Percentiles rank a stretch among this genome's conserved stretches.
These are phyloP conservation scores for Morus bassanus DNA, from an alignment of 2,797 vertebrate genomes.

Conservation along the genomic window DNA sequence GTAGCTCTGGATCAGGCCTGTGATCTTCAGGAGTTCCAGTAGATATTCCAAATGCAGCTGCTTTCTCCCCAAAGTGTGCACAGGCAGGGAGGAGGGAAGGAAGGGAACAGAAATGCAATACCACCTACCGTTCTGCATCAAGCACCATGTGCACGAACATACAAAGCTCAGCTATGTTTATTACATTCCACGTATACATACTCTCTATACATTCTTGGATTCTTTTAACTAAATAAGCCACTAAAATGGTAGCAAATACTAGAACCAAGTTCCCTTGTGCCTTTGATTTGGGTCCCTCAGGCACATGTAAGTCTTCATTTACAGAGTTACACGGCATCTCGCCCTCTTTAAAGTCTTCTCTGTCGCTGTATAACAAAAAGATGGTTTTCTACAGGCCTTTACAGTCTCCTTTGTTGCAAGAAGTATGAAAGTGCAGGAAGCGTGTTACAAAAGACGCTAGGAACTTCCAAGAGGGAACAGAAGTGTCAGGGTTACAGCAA, in stretches of 20 bases:
- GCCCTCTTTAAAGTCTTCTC: neutral
- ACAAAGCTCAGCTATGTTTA: neutral
- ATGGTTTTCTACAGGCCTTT: neutral
- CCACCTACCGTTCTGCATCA: neutral
- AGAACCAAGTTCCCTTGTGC: neutral
- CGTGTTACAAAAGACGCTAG: neutral
- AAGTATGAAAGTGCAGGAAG: neutral
- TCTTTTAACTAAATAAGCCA: neutral
- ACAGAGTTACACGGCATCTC: neutral
- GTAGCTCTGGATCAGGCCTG: neutral
- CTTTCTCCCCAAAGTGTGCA: neutral
- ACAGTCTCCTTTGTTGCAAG: neutral
- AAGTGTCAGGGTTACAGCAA: neutral
- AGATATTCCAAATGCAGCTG: neutral
- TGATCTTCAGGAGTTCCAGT: neutral
- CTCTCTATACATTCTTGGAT: neutral
- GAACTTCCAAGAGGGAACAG: neutral
- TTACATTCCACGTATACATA: neutral
- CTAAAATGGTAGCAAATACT: neutral
- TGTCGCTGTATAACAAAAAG: neutral
- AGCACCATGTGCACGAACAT: too few relatives aligned
- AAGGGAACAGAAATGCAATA: neutral
- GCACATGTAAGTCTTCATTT: neutral
- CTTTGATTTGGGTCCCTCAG: neutral
- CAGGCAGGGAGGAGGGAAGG: rapidly evolving